Percentiles rank a stretch among this genome's conserved stretches.
phyloP scores from a whole-genome alignment of 2,888 invertebrate genomes.

The Parelbella ahira region DNA sequence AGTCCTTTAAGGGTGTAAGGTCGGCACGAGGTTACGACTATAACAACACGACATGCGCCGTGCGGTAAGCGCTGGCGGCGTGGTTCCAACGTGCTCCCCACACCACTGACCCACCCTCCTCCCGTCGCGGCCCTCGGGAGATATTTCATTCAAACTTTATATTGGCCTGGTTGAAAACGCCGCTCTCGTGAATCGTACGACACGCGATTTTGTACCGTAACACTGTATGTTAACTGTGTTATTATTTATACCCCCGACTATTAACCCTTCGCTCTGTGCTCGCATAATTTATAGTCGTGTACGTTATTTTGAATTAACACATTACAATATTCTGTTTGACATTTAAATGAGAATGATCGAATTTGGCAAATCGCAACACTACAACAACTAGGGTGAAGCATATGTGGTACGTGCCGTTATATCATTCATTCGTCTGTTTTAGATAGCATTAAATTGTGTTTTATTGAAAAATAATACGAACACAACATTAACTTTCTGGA shows the following conservation, averaged over 20 bases:
- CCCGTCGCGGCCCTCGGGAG: constrained; percentile 20
- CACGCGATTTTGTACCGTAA: neutral
- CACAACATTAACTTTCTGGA: too few species aligned
- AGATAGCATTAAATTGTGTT: too few species aligned
- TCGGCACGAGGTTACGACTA: constrained; percentile 16
- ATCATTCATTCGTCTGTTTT: too few species aligned
- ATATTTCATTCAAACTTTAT: constrained; percentile 25
- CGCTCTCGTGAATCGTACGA: constrained; percentile 6
- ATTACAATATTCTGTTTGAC: too few species aligned
- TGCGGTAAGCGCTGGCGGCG: constrained; percentile 8
- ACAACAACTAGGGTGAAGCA: too few species aligned
- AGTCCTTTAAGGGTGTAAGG: constrained; percentile 11
- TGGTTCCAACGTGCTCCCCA: constrained; percentile 12
- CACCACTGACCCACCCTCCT: constrained; percentile 8
- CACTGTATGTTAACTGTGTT: constrained; percentile 8
- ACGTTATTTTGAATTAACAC: neutral
- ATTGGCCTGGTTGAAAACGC: constrained; percentile 14
- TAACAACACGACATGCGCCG: constrained; percentile 9
- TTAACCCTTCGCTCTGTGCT: constrained; percentile 2
- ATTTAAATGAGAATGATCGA: too few species aligned
- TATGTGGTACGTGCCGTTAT: too few species aligned
- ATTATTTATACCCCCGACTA: constrained; percentile 10
- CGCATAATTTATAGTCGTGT: neutral
- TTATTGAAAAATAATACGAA: too few species aligned
- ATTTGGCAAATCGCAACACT: too few species aligned